Base-by-base conservation (phyloP, 1,140 invertebrate genomes). In the Hermetia illucens region DNA sequence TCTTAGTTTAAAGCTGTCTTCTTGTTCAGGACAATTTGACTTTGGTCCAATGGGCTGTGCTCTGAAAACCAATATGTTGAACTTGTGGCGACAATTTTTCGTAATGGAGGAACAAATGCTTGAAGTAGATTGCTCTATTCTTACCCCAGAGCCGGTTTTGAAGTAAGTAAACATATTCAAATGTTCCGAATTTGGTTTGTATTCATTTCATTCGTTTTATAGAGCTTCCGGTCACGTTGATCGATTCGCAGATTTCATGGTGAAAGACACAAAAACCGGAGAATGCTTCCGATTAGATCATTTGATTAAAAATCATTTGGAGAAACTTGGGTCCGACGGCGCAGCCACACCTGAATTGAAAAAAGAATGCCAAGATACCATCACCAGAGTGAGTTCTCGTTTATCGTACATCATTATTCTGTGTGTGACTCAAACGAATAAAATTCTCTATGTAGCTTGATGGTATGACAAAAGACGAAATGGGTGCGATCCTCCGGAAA, bases 31-130 rank as follows among this genome's bases (percentile, higher is more conserved):
- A 2, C 82, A 93, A 46, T 98, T 90, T 69, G 96, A 99, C 66
- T 98, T 94, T 65, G 95, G 95, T 1, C 96, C 96, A 5, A 97
- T 98, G 91, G 96, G 96, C 3, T 98, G 94, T 72, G 90, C 93
- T 0, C 76, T 98, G 9, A 98, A 98, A 66, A 75, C 84, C 8
- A 99, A 99, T 63, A 76, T 99, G 46, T 66, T 99, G 8, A 78
- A 82, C 49, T 65, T 77, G 9, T 99, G 96, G 96, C 73, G 93
- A 42, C 91, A 85, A 44, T 93, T 91, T 61, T 99, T 99, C 61
- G 79, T 98, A 13, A 66, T 98, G 1, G 89, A 96, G 56, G 96
- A 99, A 53, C 85, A 94, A 58, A 98, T 99, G 93, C 66, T 98
- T 18, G 94, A 99, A 68, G 92, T 99, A 5, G 93, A 98, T 59